Percentiles rank a stretch among this genome's conserved stretches.
Evolutionary conservation across 2,797 vertebrate species (phyloP).

Genomic region (Sternarchorhynchus goeldii): DNA sequence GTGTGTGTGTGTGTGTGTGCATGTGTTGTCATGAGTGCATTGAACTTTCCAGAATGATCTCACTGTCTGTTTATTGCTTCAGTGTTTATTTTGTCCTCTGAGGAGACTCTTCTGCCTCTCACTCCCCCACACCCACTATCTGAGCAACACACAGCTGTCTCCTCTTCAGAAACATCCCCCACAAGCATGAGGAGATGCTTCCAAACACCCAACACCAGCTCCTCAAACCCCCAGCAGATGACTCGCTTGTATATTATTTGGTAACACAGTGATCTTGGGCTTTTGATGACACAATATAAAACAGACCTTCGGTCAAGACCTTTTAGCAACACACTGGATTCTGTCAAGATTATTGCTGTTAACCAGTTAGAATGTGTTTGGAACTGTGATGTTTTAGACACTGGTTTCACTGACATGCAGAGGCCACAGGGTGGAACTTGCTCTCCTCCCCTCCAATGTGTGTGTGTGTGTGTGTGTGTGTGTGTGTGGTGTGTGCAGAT

Average conservation of each 20-base stretch:
- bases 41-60: conserved; percentile 50
- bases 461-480: neutral
- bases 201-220: conserved; percentile 15
- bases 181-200: neutral
- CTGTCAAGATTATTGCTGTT: conserved; percentile 6
- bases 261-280: neutral
- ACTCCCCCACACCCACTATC: conserved; percentile 33
- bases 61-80: conserved; percentile 39
- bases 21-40: conserved; percentile 8
- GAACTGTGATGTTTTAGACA: too few relatives aligned
- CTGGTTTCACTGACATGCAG: neutral
- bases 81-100: conserved; percentile 45
- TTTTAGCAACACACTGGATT: neutral
- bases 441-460: neutral
- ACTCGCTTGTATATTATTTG: conserved; percentile 7
- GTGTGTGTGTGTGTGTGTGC: conserved; percentile 17
- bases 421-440: conserved; percentile 21
- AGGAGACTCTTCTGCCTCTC: conserved; percentile 30
- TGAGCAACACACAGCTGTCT: conserved; percentile 11
- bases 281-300: conserved; percentile 1
- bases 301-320: neutral
- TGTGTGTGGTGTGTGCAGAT: neutral
- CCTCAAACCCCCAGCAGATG: neutral
- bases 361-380: neutral
- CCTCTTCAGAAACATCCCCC: conserved; percentile 5